phyloP scores from a whole-genome alignment of 2,888 invertebrate species.

The Reticulitermes lucifugus region DNA sequence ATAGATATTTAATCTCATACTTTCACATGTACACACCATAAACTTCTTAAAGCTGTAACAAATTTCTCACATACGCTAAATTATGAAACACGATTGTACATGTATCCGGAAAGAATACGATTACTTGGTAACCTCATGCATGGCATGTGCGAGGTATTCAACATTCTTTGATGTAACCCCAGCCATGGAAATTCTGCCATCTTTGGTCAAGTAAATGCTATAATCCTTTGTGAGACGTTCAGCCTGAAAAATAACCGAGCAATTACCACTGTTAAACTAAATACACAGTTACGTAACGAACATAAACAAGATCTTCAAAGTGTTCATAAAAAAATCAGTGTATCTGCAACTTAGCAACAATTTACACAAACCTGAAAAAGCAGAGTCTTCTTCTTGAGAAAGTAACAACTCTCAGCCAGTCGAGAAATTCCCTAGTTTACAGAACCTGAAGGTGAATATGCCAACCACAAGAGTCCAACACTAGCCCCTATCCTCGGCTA shows the following conservation, averaged over 20 bases:
- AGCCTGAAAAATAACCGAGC: conserved; percentile 71
- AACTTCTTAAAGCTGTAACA: background rate
- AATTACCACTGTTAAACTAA: background rate
- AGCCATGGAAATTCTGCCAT: conserved; percentile 98
- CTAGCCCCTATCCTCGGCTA: too few relatives aligned
- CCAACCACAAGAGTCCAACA: too few relatives aligned
- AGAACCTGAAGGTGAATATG: too few relatives aligned
- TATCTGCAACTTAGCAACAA: too few relatives aligned
- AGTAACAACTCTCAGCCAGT: too few relatives aligned
- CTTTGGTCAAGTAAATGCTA: conserved; percentile 95
- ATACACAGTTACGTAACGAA: too few relatives aligned
- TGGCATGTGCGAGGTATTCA: conserved; percentile 91
- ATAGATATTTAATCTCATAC: background rate
- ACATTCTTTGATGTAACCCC: conserved; percentile 96
- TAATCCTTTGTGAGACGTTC: conserved; percentile 88
- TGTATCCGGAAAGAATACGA: background rate
- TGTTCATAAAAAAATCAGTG: too few relatives aligned
- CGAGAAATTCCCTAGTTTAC: too few relatives aligned
- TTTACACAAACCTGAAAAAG: too few relatives aligned
- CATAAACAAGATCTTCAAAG: too few relatives aligned
- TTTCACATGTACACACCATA: background rate
- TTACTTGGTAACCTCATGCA: conserved; percentile 91
- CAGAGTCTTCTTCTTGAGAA: too few relatives aligned
- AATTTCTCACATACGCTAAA: background rate
- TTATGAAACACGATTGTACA: background rate